phyloP scores from a whole-genome alignment of 2,113 vertebrate genomes.

The Daubentonia madagascariensis region DNA sequence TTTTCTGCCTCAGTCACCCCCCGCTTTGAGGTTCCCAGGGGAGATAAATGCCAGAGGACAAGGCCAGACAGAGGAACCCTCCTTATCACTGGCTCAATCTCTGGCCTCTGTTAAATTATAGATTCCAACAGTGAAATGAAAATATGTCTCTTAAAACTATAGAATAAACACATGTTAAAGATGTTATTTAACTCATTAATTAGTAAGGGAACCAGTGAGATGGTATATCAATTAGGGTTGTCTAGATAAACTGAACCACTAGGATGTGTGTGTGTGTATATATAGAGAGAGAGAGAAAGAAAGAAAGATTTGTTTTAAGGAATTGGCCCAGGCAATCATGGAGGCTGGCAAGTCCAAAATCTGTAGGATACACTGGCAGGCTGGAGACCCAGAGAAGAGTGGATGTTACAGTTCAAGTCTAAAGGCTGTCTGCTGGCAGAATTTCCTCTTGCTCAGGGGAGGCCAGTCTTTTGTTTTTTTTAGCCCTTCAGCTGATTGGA shows the following conservation, averaged over 20 bases:
- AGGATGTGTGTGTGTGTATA: neutral
- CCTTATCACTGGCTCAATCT: neutral
- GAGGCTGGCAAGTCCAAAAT: neutral
- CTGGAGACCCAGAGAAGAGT: neutral
- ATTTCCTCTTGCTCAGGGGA: neutral
- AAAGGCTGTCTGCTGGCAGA: neutral
- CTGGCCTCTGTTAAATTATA: neutral
- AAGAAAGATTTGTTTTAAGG: neutral
- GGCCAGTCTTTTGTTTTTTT: neutral
- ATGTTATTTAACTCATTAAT: neutral
- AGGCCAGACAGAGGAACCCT: neutral
- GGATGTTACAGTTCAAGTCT: neutral
- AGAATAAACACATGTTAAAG: neutral
- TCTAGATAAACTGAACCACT: neutral
- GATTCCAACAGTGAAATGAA: neutral
- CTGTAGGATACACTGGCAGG: neutral
- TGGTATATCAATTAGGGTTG: neutral
- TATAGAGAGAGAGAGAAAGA: neutral
- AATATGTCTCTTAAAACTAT: conserved; percentile 5
- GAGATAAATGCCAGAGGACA: neutral
- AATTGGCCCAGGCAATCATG: neutral
- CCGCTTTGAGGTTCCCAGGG: neutral
- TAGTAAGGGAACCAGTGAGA: neutral
- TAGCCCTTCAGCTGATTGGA: neutral
- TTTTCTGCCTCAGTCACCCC: neutral